phyloP scores from a whole-genome alignment of 2,113 vertebrate genomes.

The Cettia cetti region DNA sequence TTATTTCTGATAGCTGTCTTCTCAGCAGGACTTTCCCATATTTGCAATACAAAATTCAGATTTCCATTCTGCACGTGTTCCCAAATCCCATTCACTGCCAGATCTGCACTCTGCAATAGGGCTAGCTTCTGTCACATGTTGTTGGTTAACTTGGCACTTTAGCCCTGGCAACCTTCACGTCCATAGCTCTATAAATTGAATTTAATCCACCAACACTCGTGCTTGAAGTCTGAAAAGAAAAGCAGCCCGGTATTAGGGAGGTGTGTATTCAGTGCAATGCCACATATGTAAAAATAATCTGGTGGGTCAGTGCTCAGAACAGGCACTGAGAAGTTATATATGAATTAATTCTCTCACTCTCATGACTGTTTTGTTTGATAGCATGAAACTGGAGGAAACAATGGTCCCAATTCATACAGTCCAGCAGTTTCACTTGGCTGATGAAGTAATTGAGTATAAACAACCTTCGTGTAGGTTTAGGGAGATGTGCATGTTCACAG shows the following conservation, averaged over 20 bases:
- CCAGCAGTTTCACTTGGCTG: not conserved
- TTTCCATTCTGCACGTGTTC: not conserved
- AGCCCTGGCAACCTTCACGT: not conserved
- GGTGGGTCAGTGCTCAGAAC: not conserved
- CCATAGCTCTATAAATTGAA: not conserved
- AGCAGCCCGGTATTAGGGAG: not conserved
- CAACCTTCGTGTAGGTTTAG: not conserved
- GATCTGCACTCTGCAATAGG: not conserved
- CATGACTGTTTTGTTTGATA: not conserved
- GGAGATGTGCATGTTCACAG: not conserved
- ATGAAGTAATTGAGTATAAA: not conserved
- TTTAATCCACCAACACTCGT: not conserved
- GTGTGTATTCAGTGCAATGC: not conserved
- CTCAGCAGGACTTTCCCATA: not conserved
- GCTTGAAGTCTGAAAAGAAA: not conserved
- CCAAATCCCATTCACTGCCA: not conserved
- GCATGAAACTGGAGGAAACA: slow-evolving; percentile 7
- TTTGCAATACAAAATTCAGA: not conserved
- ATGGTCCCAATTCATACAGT: not conserved
- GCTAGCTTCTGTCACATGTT: not conserved
- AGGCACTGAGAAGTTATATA: not conserved
- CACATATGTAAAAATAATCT: not conserved
- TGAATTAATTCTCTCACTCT: not conserved
- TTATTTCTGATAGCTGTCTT: not conserved
- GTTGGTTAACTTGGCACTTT: not conserved